Percentiles rank a stretch among this genome's conserved stretches.
phyloP scores from a whole-genome alignment of 2,113 vertebrate species.

The Fregata magnificens region DNA sequence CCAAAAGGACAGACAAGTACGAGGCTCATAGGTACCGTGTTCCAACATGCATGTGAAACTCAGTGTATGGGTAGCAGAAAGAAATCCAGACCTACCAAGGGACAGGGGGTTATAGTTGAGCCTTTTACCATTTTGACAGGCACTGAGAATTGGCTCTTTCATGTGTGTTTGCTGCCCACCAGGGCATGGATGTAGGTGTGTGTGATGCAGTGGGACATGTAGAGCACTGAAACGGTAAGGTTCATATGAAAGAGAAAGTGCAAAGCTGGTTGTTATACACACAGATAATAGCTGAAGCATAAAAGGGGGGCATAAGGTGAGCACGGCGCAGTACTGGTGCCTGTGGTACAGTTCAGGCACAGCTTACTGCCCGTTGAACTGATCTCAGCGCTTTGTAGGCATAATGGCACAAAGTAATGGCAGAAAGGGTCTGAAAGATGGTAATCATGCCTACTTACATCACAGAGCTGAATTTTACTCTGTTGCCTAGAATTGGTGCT shows the following conservation, averaged over 20 bases:
- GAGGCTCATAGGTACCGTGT: background rate
- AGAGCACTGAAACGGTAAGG: background rate
- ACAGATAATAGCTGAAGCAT: background rate
- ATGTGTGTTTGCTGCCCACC: background rate
- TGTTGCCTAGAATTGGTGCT: background rate
- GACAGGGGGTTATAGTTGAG: background rate
- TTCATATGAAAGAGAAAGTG: background rate
- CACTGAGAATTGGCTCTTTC: background rate
- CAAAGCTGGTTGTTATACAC: background rate
- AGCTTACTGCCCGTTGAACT: background rate
- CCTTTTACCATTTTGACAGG: background rate
- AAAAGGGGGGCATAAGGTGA: background rate
- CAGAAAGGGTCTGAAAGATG: background rate
- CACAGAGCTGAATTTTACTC: background rate
- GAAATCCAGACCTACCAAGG: background rate
- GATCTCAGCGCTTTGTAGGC: background rate
- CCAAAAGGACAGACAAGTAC: background rate
- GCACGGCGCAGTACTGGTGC: accelerated
- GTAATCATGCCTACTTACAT: background rate
- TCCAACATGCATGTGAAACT: background rate
- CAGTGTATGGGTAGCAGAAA: background rate
- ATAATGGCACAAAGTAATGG: background rate
- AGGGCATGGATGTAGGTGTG: background rate
- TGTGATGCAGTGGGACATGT: background rate
- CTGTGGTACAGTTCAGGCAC: background rate